Conservation (phyloP, 1,140 invertebrate genomes). For the Acromyrmex echinatior region DNA sequence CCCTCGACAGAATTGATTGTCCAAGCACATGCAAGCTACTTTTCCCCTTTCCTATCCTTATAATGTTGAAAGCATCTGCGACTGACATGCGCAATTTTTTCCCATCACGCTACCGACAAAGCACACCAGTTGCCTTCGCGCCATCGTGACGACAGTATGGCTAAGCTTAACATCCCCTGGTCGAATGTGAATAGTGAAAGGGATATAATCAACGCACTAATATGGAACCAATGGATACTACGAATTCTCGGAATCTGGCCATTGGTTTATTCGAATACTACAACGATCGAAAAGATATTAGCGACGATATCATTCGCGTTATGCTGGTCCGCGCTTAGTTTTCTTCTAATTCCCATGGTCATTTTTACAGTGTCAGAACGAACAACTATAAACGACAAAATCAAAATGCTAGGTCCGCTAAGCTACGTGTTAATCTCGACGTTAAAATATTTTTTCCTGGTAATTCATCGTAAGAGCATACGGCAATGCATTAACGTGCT, state of each 20-base stretch:
- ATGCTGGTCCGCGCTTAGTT: neutral
- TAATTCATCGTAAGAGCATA: constrained; percentile 6
- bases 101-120: neutral
- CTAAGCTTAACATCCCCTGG: constrained; percentile 13
- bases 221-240: neutral
- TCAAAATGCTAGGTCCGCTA: constrained; percentile 10
- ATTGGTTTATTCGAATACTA: neutral
- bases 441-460: neutral
- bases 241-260: constrained; percentile 17
- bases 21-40: neutral
- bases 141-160: neutral
- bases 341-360: constrained; percentile 4
- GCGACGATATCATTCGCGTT: neutral
- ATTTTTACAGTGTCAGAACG: neutral
- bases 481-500: neutral
- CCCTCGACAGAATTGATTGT: constrained; percentile 16
- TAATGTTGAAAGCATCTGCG: neutral
- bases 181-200: constrained; percentile 1
- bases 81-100: neutral
- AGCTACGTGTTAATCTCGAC: neutral
- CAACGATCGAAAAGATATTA: constrained; percentile 10
- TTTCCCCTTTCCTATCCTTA: too few species aligned
- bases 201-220: neutral
- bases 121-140: neutral
- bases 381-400: neutral